Evolutionary conservation across 2,888 invertebrate genomes (phyloP).

Genomic region (Rhorus exstirpatorius): DNA sequence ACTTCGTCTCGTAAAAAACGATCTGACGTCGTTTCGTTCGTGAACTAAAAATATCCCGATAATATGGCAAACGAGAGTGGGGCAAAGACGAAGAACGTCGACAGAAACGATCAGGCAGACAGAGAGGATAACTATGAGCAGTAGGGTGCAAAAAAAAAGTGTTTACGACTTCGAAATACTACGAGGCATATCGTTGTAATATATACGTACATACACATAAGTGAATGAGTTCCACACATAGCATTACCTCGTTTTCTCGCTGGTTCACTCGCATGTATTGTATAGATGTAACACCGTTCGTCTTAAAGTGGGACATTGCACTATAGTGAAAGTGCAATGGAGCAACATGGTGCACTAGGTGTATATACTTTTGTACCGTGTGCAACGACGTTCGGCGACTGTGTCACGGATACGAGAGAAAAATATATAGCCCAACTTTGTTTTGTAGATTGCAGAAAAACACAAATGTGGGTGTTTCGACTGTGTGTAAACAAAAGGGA

Average conservation of each 20-base stretch:
- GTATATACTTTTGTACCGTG: constrained; percentile 20
- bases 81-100: background rate
- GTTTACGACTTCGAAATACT: constrained; percentile 46
- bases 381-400: constrained; percentile 33
- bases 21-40: background rate
- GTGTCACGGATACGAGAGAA: constrained; percentile 67
- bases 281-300: background rate
- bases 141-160: constrained; percentile 19
- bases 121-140: background rate
- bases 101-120: constrained; percentile 14
- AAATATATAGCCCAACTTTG: constrained; percentile 63
- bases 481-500: background rate
- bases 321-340: constrained; percentile 66
- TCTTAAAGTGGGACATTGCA: constrained; percentile 58
- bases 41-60: constrained; percentile 52
- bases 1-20: constrained; percentile 1
- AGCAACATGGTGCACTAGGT: constrained; percentile 15
- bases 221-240: constrained; percentile 51
- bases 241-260: constrained; percentile 1
- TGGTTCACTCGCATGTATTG: background rate
- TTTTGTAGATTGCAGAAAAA: constrained; percentile 47
- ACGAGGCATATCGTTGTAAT: constrained; percentile 50
- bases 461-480: background rate
- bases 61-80: constrained; percentile 26
- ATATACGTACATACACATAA: constrained; percentile 26